phyloP scores from a whole-genome alignment of 2,113 vertebrate species.

The Phrynosoma blainvillii region DNA sequence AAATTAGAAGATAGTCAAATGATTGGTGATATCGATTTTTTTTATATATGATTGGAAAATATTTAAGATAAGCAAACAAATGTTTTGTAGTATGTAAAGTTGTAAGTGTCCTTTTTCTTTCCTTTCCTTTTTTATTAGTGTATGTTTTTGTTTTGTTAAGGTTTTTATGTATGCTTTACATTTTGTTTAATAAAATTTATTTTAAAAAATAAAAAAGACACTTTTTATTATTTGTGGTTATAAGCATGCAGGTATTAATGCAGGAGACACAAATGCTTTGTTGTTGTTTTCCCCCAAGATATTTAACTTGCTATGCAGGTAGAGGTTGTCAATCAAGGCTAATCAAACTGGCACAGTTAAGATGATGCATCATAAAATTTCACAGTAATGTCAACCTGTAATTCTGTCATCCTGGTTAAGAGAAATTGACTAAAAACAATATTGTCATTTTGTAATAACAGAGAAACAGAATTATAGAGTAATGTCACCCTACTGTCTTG shows the following conservation, averaged over 20 bases:
- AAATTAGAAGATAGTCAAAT: too few species aligned
- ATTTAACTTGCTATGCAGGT: conserved; percentile 79
- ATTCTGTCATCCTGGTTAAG: conserved; percentile 81
- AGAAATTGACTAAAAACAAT: conserved; percentile 77
- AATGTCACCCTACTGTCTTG: conserved; percentile 60
- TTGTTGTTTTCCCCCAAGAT: conserved; percentile 46
- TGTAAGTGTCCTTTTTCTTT: too few species aligned
- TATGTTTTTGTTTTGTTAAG: not conserved
- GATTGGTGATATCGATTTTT: too few species aligned
- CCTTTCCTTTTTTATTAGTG: too few species aligned
- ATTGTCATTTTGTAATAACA: conserved; percentile 78
- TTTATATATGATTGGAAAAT: too few species aligned
- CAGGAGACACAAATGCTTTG: conserved; percentile 32
- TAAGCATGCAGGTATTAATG: conserved; percentile 56
- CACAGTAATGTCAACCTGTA: conserved; percentile 83
- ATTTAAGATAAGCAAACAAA: too few species aligned
- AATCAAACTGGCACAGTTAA: conserved; percentile 83
- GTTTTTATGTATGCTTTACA: too few species aligned
- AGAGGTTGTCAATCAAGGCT: conserved; percentile 79
- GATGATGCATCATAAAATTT: conserved; percentile 82
- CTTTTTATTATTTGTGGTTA: conserved; percentile 63
- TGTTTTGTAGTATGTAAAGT: too few species aligned
- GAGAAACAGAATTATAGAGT: conserved; percentile 64
- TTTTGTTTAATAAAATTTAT: too few species aligned
- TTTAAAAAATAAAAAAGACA: not conserved